These are phyloP conservation scores for Solenopsis fugax DNA, from an alignment of 1,140 invertebrate genomes.

Conservation along the genomic window DNA sequence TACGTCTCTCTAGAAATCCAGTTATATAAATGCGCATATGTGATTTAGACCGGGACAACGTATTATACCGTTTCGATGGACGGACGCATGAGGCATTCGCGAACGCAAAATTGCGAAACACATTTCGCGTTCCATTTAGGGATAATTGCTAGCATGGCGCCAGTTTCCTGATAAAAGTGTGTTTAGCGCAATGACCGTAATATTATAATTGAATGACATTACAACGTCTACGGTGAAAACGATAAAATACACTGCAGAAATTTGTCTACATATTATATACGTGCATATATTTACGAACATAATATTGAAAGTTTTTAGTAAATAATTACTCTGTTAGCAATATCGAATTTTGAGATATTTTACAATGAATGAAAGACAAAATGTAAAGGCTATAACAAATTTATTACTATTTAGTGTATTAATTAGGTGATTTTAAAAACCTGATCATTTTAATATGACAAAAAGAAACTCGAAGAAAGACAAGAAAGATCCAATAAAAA, in stretches of 20 bases:
- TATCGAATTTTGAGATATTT: not conserved
- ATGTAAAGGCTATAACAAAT: not conserved
- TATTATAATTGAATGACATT: constrained; percentile 40
- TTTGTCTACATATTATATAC: not conserved
- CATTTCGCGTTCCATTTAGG: constrained; percentile 44
- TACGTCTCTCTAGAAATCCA: constrained; percentile 41
- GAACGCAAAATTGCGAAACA: constrained; percentile 43
- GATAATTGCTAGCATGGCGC: constrained; percentile 26
- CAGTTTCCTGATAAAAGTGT: constrained; percentile 22
- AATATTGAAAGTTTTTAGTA: not conserved
- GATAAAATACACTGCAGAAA: not conserved
- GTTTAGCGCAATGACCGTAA: constrained; percentile 17
- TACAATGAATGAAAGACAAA: not conserved
- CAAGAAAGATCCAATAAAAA: not conserved
- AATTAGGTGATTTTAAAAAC: not conserved
- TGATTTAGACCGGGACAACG: constrained; percentile 37
- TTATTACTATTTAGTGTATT: not conserved
- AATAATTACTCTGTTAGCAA: not conserved
- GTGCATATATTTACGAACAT: not conserved
- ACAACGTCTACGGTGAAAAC: not conserved
- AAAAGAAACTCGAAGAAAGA: not conserved
- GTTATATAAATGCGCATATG: constrained; percentile 58
- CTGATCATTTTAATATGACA: not conserved
- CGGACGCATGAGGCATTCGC: constrained; percentile 5
- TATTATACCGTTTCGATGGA: constrained; percentile 45